These are phyloP conservation scores for Apamea crenata DNA, from an alignment of 2,888 invertebrate species.

Conservation along the genomic window DNA sequence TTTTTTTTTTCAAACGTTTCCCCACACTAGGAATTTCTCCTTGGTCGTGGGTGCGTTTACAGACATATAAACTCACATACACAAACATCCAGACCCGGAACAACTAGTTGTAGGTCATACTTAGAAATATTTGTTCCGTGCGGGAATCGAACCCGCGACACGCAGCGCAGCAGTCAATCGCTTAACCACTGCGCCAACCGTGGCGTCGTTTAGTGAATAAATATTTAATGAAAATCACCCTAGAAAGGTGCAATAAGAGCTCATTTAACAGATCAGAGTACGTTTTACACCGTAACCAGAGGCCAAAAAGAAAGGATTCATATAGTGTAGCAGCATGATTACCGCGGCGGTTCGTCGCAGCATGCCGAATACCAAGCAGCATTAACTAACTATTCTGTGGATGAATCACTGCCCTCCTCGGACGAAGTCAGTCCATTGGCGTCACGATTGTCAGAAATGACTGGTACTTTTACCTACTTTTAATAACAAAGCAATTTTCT, in stretches of 20 bases:
- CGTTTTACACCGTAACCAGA: neutral
- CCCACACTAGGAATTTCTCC: no score
- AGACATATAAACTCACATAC: no score
- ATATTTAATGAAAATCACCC: neutral
- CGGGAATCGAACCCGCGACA: no score
- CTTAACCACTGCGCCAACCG: no score
- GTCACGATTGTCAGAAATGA: neutral
- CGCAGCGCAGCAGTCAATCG: no score
- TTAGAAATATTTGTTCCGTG: no score
- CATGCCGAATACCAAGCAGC: neutral
- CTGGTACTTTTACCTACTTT: neutral
- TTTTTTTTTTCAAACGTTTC: no score
- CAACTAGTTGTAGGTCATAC: no score
- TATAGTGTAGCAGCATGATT: neutral
- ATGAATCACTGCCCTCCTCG: neutral
- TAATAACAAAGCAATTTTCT: conserved; percentile 59
- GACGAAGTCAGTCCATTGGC: neutral
- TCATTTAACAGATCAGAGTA: neutral
- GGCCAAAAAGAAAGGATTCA: neutral
- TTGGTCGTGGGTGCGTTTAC: no score
- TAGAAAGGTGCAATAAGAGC: neutral
- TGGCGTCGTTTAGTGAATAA: neutral
- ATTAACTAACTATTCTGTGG: neutral
- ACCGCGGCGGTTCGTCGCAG: neutral
- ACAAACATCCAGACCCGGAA: no score